Conservation (phyloP, 2,797 vertebrate genomes). For the Sibirionetta formosa region DNA sequence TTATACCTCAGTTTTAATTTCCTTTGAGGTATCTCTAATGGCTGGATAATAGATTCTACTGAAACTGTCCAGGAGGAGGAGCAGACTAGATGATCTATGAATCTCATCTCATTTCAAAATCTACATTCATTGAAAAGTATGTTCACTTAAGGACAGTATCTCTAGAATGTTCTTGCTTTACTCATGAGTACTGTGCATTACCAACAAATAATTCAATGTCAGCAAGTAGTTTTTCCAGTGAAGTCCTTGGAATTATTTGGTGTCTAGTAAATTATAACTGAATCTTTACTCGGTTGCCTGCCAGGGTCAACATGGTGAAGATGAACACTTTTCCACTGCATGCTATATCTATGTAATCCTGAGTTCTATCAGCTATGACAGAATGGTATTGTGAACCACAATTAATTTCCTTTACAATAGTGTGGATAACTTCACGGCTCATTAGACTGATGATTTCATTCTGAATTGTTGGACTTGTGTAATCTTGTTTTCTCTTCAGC, state of each 20-base stretch:
- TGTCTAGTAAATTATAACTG: background rate
- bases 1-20: background rate
- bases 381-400: constrained; percentile 69
- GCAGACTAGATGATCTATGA: background rate
- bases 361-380: constrained; percentile 56
- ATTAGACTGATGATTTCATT: constrained; percentile 79
- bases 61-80: background rate
- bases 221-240: background rate
- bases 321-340: constrained; percentile 14
- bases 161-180: background rate
- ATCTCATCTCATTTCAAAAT: background rate
- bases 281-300: background rate
- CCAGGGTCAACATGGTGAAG: background rate
- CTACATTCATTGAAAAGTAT: background rate
- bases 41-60: background rate
- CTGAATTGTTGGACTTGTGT: constrained; percentile 78
- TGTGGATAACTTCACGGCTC: constrained; percentile 74
- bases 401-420: constrained; percentile 78
- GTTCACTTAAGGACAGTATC: background rate
- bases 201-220: background rate
- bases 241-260: background rate
- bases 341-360: constrained; percentile 11
- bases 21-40: background rate
- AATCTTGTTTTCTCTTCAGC: constrained; percentile 82
- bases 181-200: background rate